Evolutionary conservation across 2,797 vertebrate species (phyloP).

Genomic region (Brotogeris chrysoptera): DNA sequence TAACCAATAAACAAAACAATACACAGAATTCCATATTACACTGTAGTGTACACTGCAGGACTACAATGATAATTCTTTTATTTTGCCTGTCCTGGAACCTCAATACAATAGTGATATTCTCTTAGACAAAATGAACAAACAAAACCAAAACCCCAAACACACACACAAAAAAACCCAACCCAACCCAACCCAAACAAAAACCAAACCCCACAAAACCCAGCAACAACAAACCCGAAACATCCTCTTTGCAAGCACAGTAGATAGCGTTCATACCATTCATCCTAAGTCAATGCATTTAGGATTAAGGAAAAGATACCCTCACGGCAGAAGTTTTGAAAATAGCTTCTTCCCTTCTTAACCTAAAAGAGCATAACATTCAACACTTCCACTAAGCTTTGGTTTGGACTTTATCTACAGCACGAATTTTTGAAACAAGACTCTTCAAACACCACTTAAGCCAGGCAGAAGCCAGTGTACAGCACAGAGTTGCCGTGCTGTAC

Average conservation of each 20-base stretch:
- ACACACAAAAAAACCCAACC: background rate
- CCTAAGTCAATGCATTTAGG: background rate
- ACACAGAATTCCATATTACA: background rate
- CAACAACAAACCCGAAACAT: background rate
- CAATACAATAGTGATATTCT: background rate
- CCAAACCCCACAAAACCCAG: background rate
- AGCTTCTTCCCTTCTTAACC: background rate
- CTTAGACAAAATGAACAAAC: background rate
- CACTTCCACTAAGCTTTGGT: background rate
- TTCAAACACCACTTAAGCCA: background rate
- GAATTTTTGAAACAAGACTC: background rate
- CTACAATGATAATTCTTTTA: background rate
- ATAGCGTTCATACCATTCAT: background rate
- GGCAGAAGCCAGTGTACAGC: background rate
- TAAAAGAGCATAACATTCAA: background rate
- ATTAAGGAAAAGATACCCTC: background rate
- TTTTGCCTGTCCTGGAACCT: background rate
- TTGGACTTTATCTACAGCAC: background rate
- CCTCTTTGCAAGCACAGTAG: background rate
- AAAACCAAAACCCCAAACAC: background rate
- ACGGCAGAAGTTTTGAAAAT: background rate
- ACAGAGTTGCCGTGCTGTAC: background rate
- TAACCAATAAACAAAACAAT: background rate
- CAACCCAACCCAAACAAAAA: background rate
- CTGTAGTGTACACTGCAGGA: background rate